phyloP scores from a whole-genome alignment of 2,113 vertebrate genomes.

The Phocoena sinus region DNA sequence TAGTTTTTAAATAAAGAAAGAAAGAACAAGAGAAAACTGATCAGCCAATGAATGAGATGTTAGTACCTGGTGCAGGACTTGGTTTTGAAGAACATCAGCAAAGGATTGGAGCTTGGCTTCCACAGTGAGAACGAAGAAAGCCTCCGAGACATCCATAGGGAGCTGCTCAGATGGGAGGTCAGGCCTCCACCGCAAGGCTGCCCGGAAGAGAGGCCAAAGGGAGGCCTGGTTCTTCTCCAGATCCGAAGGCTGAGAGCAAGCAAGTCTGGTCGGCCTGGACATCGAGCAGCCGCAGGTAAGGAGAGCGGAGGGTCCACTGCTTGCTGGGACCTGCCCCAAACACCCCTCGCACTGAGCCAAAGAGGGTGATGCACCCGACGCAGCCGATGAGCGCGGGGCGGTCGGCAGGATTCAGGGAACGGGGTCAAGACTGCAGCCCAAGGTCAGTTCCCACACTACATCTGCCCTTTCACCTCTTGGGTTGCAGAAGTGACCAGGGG shows the following conservation, averaged over 20 bases:
- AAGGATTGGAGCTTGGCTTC: neutral
- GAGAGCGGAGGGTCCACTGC: neutral
- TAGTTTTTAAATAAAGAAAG: too few species aligned
- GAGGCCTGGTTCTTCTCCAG: neutral
- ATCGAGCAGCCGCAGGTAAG: neutral
- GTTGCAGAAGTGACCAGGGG: neutral
- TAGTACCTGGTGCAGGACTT: rapidly evolving
- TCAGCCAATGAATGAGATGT: neutral
- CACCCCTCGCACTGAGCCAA: rapidly evolving
- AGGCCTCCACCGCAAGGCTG: neutral
- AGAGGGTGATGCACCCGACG: rapidly evolving
- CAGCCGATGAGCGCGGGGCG: rapidly evolving
- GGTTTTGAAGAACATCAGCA: neutral
- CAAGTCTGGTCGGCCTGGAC: rapidly evolving
- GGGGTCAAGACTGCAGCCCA: neutral
- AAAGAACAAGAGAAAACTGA: neutral
- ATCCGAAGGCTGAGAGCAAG: neutral
- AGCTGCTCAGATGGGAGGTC: rapidly evolving
- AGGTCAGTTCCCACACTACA: neutral
- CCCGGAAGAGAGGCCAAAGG: neutral
- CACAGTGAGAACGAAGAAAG: neutral
- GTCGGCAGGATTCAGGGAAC: neutral
- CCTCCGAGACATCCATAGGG: rapidly evolving
- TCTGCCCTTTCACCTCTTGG: neutral
- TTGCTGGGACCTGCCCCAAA: neutral